phyloP scores from a whole-genome alignment of 2,113 vertebrate genomes.

The Toxotes chatareus region DNA sequence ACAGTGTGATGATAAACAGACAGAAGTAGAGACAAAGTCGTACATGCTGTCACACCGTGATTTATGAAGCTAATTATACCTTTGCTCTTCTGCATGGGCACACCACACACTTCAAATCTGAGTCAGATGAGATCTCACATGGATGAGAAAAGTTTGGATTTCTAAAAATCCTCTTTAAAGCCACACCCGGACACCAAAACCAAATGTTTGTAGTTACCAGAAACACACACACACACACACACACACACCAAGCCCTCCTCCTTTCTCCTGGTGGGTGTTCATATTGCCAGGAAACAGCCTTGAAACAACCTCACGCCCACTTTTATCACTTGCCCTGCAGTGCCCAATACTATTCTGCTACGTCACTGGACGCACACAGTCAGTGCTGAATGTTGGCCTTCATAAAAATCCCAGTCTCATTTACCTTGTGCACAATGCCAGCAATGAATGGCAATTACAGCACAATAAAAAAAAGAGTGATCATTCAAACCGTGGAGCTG shows the following conservation, averaged over 20 bases:
- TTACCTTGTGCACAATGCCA: conserved; percentile 15
- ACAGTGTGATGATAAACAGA: neutral
- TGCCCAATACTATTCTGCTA: conserved; percentile 21
- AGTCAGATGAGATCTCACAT: conserved; percentile 6
- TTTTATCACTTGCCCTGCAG: conserved; percentile 55
- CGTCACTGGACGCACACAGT: conserved; percentile 13
- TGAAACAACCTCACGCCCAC: conserved; percentile 52
- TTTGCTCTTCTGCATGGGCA: conserved; percentile 58
- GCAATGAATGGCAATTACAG: conserved; percentile 20
- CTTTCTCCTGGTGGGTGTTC: conserved; percentile 52
- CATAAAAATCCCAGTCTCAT: conserved; percentile 31
- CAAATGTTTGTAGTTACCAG: conserved; percentile 73
- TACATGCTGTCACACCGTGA: conserved; percentile 41
- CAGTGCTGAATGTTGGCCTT: conserved; percentile 47
- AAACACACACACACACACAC: conserved; percentile 52
- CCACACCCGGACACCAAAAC: conserved; percentile 70
- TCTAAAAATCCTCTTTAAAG: conserved; percentile 45
- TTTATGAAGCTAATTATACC: conserved; percentile 71
- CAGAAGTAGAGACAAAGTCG: conserved; percentile 16
- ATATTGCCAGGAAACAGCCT: conserved; percentile 68
- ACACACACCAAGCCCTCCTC: conserved; percentile 18
- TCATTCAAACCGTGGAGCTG: conserved; percentile 3
- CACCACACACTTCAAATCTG: conserved; percentile 36
- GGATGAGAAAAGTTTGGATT: conserved; percentile 52
- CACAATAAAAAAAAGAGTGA: conserved; percentile 23